phyloP scores from a whole-genome alignment of 2,113 vertebrate species.

The Sorex araneus region DNA sequence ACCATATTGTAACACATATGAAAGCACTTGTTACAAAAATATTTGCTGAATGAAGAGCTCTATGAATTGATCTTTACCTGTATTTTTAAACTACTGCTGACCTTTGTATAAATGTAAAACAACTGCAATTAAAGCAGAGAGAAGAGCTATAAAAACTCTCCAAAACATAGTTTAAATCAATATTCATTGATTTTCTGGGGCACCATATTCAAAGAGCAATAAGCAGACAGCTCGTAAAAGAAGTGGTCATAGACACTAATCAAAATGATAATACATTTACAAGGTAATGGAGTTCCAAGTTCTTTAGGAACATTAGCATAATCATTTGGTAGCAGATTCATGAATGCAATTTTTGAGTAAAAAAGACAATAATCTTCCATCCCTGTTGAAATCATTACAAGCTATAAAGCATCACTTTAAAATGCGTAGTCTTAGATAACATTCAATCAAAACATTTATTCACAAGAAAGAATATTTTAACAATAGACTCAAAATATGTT shows the following conservation, averaged over 20 bases:
- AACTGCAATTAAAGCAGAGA: slow-evolving; percentile 66
- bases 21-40: slow-evolving; percentile 44
- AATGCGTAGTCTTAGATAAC: slow-evolving; percentile 65
- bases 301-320: slow-evolving; percentile 60
- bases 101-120: slow-evolving; percentile 49
- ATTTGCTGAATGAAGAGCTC: slow-evolving; percentile 43
- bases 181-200: slow-evolving; percentile 75
- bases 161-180: slow-evolving; percentile 73
- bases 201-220: slow-evolving; percentile 60
- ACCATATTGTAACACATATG: not conserved
- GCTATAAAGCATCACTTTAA: slow-evolving; percentile 46
- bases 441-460: slow-evolving; percentile 78
- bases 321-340: slow-evolving; percentile 46
- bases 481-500: slow-evolving; percentile 31
- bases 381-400: slow-evolving; percentile 71
- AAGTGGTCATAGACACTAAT: slow-evolving; percentile 56
- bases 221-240: slow-evolving; percentile 57
- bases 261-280: slow-evolving; percentile 55
- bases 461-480: slow-evolving; percentile 68
- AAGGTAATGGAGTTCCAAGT: slow-evolving; percentile 2
- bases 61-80: slow-evolving; percentile 35
- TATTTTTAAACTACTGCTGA: slow-evolving; percentile 46
- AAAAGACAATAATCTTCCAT: slow-evolving; percentile 76
- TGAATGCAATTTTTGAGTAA: slow-evolving; percentile 53
- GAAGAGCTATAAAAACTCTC: not conserved